Evolutionary conservation across 2,797 vertebrate species (phyloP), one percentile per base, ranked within the genome.

Genomic region (Sebastes paucispinis): DNA sequence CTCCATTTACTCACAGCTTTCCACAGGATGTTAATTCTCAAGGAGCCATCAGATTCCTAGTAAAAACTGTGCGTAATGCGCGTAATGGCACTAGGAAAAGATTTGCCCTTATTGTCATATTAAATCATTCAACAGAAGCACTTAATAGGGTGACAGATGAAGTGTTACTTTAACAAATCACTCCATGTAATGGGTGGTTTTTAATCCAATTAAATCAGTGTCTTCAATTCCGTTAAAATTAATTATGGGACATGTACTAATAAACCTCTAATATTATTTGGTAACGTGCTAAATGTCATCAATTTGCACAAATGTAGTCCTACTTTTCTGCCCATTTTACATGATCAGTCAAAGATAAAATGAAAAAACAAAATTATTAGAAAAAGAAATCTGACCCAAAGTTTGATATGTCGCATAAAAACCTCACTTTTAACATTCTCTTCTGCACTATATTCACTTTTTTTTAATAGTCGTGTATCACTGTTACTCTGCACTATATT

Each of bases 51-150:
- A 34, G 60, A 60, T 77, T 89, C 73, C 84, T 10, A 34, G 63
- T 64, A 65, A 79, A 79, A 82, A 31, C 66, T 14, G 50, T 86
- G 92, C 87, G 83, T 83, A 86, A 89, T 79, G 72, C 55, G 69
- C 80, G 66, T 80, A 90, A 90, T 87, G 82, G 87, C 69, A 79
- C 79, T 69, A 73, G 83, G 75, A 73, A 77, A 55, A 66, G 7
- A 79, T 31, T 34, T 34, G 16, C 20, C 36, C 14, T 4, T 20
- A 12, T 34, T 83, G 63, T 58, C 59, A 32, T 8, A 83, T 79
- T 58, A n/a, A 66, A 20, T 71, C 29, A 65, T 3, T 18, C 6
- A 69, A 22, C 55, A 71, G 31, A 31, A 8, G 18, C 43, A 34
- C 13, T 34, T 24, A 63, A 29, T 16, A 24, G 13, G 24, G 5